phyloP scores from a whole-genome alignment of 2,888 invertebrate genomes.

The Physocephala rufipes region DNA sequence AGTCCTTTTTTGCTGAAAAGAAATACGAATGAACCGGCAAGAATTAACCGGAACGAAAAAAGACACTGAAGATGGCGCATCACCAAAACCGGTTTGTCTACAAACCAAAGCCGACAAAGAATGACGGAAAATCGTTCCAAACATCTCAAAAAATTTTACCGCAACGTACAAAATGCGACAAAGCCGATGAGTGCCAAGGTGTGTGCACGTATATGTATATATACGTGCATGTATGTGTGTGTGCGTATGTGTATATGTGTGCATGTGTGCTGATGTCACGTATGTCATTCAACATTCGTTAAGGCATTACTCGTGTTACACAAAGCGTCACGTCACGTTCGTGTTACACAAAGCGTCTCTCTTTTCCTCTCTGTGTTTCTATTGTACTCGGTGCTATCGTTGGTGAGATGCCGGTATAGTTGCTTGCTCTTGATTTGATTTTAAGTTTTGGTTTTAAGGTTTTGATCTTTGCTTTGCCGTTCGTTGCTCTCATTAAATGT shows the following conservation, averaged over 20 bases:
- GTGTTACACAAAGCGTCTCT: constrained; percentile 3
- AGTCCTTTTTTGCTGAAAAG: too few relatives aligned
- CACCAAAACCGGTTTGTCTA: too few relatives aligned
- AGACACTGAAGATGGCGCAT: too few relatives aligned
- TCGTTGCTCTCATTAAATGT: neutral
- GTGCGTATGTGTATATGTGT: neutral
- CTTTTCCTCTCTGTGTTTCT: neutral
- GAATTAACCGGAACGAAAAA: too few relatives aligned
- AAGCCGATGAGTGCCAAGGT: too few relatives aligned
- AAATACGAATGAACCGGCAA: too few relatives aligned
- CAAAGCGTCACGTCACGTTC: constrained; percentile 15
- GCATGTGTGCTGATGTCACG: constrained; percentile 6
- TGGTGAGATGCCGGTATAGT: neutral
- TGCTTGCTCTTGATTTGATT: neutral
- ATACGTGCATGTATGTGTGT: neutral
- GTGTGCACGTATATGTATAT: neutral
- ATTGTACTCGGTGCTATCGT: neutral
- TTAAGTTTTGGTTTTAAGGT: neutral
- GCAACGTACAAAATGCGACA: too few relatives aligned
- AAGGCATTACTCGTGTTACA: constrained; percentile 1
- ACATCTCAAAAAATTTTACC: too few relatives aligned
- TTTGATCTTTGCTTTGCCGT: neutral
- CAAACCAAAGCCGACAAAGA: too few relatives aligned
- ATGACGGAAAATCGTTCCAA: too few relatives aligned
- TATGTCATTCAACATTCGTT: constrained; percentile 3